Evolutionary conservation across 1,140 invertebrate genomes (phyloP).

Genomic region (Lucilia sericata): DNA sequence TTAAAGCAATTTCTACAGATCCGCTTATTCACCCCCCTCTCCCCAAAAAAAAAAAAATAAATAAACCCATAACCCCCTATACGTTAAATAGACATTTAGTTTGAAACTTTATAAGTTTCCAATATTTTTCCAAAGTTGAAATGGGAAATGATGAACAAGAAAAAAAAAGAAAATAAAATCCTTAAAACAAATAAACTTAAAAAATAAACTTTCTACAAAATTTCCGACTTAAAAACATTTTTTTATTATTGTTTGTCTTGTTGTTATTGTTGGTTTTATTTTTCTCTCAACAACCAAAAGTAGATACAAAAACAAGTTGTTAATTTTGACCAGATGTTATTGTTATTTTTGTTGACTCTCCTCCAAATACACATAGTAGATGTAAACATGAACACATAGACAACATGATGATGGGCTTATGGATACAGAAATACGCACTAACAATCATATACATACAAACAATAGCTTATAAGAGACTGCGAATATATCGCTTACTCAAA

Average conservation of each 20-base stretch:
- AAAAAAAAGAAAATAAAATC: not conserved
- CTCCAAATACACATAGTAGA: not conserved
- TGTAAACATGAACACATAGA: no score
- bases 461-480: no score
- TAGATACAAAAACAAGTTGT: slow-evolving; percentile 8
- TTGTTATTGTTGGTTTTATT: not conserved
- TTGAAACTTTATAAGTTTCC: not conserved
- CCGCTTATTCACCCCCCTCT: not conserved
- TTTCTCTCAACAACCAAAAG: slow-evolving; percentile 3
- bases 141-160: no score
- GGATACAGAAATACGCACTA: no score
- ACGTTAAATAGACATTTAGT: not conserved
- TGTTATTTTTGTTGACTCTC: slow-evolving; percentile 16
- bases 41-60: no score
- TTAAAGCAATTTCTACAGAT: not conserved
- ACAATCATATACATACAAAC: no score
- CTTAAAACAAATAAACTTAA: slow-evolving; percentile 17
- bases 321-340: slow-evolving; percentile 16
- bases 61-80: not conserved
- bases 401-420: no score
- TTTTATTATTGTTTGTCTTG: not conserved
- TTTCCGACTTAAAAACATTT: not conserved
- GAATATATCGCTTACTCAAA: no score
- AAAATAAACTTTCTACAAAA: not conserved
- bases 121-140: not conserved